phyloP scores from a whole-genome alignment of 2,797 vertebrate genomes.

The Rhinichthys osculus region DNA sequence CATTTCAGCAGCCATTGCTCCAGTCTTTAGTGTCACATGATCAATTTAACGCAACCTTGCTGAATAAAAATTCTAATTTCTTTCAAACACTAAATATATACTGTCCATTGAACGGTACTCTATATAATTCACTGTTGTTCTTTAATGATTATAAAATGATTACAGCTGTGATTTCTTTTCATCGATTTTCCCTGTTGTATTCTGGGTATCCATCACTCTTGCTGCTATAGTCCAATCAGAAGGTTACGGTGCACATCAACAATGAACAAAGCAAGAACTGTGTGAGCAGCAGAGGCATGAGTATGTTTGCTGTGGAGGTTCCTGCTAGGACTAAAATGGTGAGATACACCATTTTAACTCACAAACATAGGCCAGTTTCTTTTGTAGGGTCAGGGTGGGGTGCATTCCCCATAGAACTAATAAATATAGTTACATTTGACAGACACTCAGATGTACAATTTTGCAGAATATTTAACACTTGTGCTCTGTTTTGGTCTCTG shows the following conservation, averaged over 20 bases:
- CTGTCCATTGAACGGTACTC: neutral
- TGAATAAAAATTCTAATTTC: neutral
- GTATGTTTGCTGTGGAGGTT: conserved; percentile 91
- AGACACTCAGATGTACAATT: neutral
- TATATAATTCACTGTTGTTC: neutral
- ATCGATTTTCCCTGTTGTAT: neutral
- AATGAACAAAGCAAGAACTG: conserved; percentile 92
- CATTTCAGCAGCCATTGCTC: neutral
- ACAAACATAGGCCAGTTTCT: neutral
- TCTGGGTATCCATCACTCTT: conserved; percentile 15
- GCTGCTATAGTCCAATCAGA: conserved; percentile 83
- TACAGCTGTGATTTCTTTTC: neutral
- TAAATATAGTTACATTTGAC: neutral
- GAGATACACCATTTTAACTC: conserved; percentile 46
- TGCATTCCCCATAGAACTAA: neutral
- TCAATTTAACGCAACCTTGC: neutral
- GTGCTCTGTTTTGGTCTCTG: conserved; percentile 8
- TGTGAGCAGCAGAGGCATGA: conserved; percentile 85
- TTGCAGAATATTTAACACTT: neutral
- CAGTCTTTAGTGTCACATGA: neutral
- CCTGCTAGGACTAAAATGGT: conserved; percentile 88
- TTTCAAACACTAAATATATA: neutral
- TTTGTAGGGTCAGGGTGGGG: neutral
- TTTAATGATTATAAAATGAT: neutral
- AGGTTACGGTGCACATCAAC: conserved; percentile 88